Percentiles rank a stretch among this genome's conserved stretches.
Evolutionary conservation across 1,140 invertebrate genomes (phyloP).

Genomic region (Cyclargus thomasi): DNA sequence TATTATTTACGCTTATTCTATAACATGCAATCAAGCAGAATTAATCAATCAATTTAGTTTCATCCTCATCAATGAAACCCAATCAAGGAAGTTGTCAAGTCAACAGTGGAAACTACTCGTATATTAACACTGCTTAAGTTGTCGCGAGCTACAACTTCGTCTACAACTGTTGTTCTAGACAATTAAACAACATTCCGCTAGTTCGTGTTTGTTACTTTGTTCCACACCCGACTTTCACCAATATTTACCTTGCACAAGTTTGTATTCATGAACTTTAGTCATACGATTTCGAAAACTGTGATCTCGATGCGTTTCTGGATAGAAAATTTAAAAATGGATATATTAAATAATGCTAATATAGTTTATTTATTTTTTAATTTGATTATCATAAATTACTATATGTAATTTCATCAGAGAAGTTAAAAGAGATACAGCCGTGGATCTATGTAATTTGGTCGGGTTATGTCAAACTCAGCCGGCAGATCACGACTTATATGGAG

Average conservation of each 20-base stretch:
- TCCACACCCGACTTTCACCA: slow-evolving; percentile 11
- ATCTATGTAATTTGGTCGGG: too few relatives aligned
- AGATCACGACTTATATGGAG: too few relatives aligned
- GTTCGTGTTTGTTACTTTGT: slow-evolving; percentile 20
- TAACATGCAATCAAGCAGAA: too few relatives aligned
- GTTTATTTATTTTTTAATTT: too few relatives aligned
- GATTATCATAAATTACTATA: too few relatives aligned
- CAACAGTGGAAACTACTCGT: neutral
- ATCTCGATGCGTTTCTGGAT: neutral
- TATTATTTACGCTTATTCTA: too few relatives aligned
- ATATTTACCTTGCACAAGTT: slow-evolving; percentile 21
- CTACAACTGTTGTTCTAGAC: slow-evolving; percentile 43
- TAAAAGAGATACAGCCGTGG: too few relatives aligned
- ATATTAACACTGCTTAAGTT: slow-evolving; percentile 1
- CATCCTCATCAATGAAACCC: neutral
- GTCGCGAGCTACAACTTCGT: neutral
- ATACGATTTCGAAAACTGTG: neutral
- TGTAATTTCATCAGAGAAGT: too few relatives aligned
- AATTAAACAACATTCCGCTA: slow-evolving; percentile 37
- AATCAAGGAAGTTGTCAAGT: neutral
- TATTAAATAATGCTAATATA: too few relatives aligned
- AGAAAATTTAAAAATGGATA: slow-evolving; percentile 6
- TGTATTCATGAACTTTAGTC: slow-evolving; percentile 3
- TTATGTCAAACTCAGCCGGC: too few relatives aligned
- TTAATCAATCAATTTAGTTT: too few relatives aligned